Conservation (phyloP, 2,888 invertebrate genomes). For the Metacarcinus magister region DNA sequence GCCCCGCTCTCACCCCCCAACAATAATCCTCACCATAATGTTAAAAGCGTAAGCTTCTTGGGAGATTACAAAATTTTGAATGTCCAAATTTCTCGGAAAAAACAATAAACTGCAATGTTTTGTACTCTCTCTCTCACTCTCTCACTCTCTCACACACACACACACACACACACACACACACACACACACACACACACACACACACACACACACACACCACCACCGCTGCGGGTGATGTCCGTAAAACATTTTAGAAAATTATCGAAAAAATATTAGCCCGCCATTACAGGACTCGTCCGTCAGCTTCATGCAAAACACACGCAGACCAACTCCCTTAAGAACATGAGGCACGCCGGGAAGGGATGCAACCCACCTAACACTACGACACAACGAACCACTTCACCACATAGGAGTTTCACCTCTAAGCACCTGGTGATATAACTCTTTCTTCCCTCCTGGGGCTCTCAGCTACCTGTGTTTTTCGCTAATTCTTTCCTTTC, state of each 20-base stretch:
- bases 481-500: slow-evolving; percentile 22
- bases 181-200: slow-evolving; percentile 27
- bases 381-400: background rate
- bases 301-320: slow-evolving; percentile 67
- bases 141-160: background rate
- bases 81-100: background rate
- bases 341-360: background rate
- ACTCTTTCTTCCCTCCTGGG: background rate
- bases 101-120: background rate
- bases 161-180: background rate
- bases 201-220: background rate
- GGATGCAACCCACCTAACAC: background rate
- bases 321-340: slow-evolving; percentile 19
- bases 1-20: background rate
- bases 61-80: background rate
- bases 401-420: background rate
- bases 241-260: slow-evolving; percentile 48
- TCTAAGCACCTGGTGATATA: background rate
- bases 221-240: background rate
- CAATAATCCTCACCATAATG: background rate
- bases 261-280: slow-evolving; percentile 58
- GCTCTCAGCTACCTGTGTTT: slow-evolving; percentile 1
- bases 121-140: background rate
- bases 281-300: slow-evolving; percentile 62
- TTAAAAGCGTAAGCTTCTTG: background rate